Conservation (phyloP, 2,797 vertebrate genomes). For the Amazona finschi region DNA sequence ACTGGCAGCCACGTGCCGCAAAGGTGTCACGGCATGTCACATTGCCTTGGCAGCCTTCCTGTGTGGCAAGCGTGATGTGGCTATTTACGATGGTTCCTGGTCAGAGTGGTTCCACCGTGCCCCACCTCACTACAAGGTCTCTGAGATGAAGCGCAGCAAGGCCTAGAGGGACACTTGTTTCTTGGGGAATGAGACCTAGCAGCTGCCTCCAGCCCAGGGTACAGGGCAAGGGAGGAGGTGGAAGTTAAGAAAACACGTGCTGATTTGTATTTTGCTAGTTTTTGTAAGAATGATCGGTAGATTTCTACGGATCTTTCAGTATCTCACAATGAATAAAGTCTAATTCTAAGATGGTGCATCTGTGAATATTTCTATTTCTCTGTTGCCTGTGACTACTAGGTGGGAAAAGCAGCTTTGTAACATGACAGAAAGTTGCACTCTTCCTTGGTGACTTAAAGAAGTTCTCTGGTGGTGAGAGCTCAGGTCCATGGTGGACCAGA, state of each 20-base stretch:
- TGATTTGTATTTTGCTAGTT: not conserved
- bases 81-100: slow-evolving; percentile 94
- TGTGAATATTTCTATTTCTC: not conserved
- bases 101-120: slow-evolving; percentile 88
- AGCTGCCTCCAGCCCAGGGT: not conserved
- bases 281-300: not conserved
- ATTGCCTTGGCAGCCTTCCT: slow-evolving; percentile 87
- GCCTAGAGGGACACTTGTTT: slow-evolving; percentile 19
- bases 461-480: not conserved
- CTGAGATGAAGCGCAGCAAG: slow-evolving; percentile 74
- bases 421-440: not conserved
- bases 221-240: not conserved
- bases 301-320: not conserved
- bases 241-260: not conserved
- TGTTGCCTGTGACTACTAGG: not conserved
- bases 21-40: slow-evolving; percentile 92
- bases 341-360: not conserved
- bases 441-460: not conserved
- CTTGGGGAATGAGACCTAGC: rapidly evolving
- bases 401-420: not conserved
- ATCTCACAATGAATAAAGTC: slow-evolving; percentile 56
- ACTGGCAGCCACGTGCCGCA: slow-evolving; percentile 85
- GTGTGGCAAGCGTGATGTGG: slow-evolving; percentile 83
- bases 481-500: not conserved
- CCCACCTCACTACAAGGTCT: slow-evolving; percentile 79